Base-by-base conservation (phyloP, 2,888 invertebrate species). In the Saturnia japonica region DNA sequence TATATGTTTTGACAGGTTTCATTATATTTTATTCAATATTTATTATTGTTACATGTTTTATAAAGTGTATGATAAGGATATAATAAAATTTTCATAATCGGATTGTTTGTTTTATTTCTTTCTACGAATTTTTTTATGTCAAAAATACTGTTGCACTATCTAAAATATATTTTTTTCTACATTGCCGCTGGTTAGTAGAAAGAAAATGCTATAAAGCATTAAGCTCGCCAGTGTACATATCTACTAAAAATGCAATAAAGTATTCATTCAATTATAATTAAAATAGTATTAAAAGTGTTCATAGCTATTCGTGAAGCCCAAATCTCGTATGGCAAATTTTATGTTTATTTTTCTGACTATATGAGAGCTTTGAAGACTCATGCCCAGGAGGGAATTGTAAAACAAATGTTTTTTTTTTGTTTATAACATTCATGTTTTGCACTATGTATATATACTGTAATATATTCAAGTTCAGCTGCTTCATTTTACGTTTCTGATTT, bases 11-110 rank as follows among this genome's bases (percentile, higher is more conserved):
- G 66, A 71, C 82, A 69, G 74, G 43, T 45, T 85, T 86, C 70
- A 76, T 87, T 40, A 43, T 78, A 42, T 87, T 84, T 76, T 85
- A 85, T 70, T 79, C 86, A 0, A 51, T 74, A 22, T 80, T 85
- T 72, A 84, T 88, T 73, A 64, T 81, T 34, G 70, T 74, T 8
- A 78, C 81, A 9, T 77, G 79, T 64, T 81, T 83, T 74, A 74
- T 84, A 64, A 87, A 86, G 78, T 87, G 81, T 78, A 73, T 82
- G 68, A 77, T 77, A 69, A 79, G 76, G 71, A 67, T 83, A 19
- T 80, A 75, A 74, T 67, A 43, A 57, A 34, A 25, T 22, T 43
- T 66, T n/a, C 1, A 42, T 28, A 25, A 28, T 60, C 25, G 25
- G 19, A 67, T 25, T 45, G 40, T 22, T 45, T 45, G 11, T 22